Evolutionary conservation across 2,888 invertebrate species (phyloP).

Genomic region (Hipparchia semele): DNA sequence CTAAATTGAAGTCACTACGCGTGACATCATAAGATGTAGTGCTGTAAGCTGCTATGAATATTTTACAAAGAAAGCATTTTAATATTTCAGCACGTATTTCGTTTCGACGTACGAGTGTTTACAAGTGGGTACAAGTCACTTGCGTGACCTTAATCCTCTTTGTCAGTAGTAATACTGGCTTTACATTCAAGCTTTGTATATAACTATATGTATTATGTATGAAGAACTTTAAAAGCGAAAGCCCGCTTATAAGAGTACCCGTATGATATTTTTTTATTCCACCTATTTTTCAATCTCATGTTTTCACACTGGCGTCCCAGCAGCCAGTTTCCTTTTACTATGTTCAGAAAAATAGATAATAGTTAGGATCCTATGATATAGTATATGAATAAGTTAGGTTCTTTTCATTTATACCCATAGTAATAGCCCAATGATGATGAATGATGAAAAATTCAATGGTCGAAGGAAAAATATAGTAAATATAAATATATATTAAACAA

Average conservation of each 20-base stretch:
- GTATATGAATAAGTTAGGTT: no score
- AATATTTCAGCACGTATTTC: constrained; percentile 3
- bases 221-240: neutral
- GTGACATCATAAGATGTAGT: neutral
- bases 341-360: no score
- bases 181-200: neutral
- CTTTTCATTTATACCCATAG: no score
- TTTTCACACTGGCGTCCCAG: neutral
- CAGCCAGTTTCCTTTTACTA: neutral
- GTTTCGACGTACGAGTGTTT: neutral
- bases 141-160: constrained; percentile 5
- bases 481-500: no score
- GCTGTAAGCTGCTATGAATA: neutral
- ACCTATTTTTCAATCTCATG: no score
- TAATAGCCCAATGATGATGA: no score
- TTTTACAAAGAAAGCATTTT: neutral
- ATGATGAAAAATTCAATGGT: no score
- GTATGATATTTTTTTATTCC: no score
- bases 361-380: no score
- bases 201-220: neutral
- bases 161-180: neutral
- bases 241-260: neutral
- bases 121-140: neutral
- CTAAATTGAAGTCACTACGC: neutral
- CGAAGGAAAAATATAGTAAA: no score